phyloP scores from a whole-genome alignment of 2,888 invertebrate species.

The Frankliniella fusca region DNA sequence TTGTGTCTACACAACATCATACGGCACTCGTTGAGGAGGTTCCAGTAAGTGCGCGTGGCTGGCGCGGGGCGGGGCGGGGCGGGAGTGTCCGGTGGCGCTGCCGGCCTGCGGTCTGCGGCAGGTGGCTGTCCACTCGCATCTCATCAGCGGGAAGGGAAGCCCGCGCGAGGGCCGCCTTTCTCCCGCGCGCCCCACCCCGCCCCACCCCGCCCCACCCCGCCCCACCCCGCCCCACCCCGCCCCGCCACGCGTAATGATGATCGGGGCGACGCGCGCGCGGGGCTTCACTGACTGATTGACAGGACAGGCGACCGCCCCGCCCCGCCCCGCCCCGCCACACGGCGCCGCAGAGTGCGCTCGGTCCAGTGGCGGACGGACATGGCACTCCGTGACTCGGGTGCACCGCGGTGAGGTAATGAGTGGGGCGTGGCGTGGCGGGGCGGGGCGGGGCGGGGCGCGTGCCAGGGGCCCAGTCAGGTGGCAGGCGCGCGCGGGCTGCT shows the following conservation, averaged over 20 bases:
- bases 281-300: conserved; percentile 7
- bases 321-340: not conserved
- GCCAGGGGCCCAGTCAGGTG: not conserved
- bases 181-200: too few relatives aligned
- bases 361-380: not conserved
- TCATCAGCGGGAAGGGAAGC: not conserved
- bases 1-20: too few relatives aligned
- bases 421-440: not conserved
- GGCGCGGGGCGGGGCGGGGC: not conserved
- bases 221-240: not conserved
- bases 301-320: not conserved
- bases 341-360: not conserved
- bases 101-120: not conserved
- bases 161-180: too few relatives aligned
- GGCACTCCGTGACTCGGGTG: not conserved
- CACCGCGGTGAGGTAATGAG: not conserved
- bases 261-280: not conserved
- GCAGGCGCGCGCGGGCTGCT: not conserved
- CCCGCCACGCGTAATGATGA: not conserved
- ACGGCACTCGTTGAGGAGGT: too few relatives aligned
- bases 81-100: not conserved
- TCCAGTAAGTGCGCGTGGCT: not conserved
- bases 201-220: too few relatives aligned
- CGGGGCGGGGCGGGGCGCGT: conserved; percentile 1
- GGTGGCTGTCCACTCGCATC: conserved; percentile 12